phyloP scores from a whole-genome alignment of 2,113 vertebrate species.

The Phasianus colchicus region DNA sequence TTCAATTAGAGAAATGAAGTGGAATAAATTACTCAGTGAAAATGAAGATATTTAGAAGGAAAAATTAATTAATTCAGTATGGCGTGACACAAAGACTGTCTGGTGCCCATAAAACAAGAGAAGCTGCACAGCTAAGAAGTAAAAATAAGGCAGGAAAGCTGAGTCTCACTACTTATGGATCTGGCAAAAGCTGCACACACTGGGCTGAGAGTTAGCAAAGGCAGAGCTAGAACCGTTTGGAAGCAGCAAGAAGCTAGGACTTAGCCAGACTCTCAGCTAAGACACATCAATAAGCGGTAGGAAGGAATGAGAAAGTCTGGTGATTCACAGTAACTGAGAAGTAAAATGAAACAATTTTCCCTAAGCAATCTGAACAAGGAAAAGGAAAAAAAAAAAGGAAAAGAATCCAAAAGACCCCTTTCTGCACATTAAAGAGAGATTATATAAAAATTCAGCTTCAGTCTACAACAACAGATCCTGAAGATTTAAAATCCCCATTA shows the following conservation, averaged over 20 bases:
- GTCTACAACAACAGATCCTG: neutral
- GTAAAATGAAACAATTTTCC: neutral
- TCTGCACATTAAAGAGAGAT: neutral
- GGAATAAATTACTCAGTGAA: constrained; percentile 47
- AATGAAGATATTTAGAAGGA: constrained; percentile 43
- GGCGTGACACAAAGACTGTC: constrained; percentile 4
- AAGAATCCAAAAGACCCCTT: neutral
- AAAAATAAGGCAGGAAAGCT: neutral
- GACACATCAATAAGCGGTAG: neutral
- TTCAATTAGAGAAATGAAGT: constrained; percentile 51
- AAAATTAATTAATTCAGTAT: constrained; percentile 53
- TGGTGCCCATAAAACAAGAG: constrained; percentile 18
- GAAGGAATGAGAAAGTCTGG: neutral
- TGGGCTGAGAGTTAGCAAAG: neutral
- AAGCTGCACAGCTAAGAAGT: constrained; percentile 1
- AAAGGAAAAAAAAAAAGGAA: too few species aligned
- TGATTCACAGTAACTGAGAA: neutral
- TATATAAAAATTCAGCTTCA: neutral
- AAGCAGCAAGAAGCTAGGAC: neutral
- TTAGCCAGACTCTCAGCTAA: neutral
- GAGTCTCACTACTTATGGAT: neutral
- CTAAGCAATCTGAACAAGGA: neutral
- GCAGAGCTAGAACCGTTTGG: neutral
- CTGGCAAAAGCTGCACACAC: neutral
- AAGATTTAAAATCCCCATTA: neutral